Percentiles rank a stretch among this genome's conserved stretches.
Evolutionary conservation across 2,888 invertebrate species (phyloP).

Genomic region (Masnerella sp.): DNA sequence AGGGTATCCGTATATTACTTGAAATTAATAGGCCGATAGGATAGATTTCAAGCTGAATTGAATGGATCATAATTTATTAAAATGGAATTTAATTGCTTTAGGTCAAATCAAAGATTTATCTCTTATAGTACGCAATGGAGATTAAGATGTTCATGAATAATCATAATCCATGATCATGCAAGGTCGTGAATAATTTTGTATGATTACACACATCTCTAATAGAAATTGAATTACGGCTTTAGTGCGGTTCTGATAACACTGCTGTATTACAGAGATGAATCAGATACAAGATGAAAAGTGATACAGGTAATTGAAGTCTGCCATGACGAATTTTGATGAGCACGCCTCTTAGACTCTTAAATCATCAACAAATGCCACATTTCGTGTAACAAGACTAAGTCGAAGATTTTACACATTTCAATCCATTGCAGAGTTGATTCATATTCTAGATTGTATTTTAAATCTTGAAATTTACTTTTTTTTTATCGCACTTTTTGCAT

Average conservation of each 20-base stretch:
- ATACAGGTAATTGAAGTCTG: constrained; percentile 7
- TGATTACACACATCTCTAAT: constrained; percentile 51
- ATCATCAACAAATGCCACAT: too few relatives aligned
- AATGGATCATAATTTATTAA: constrained; percentile 36
- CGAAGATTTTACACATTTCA: too few relatives aligned
- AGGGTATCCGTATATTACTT: neutral
- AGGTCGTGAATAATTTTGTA: constrained; percentile 52
- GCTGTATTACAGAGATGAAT: constrained; percentile 25
- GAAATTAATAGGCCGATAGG: constrained; percentile 7
- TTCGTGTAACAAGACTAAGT: too few relatives aligned
- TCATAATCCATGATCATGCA: constrained; percentile 50
- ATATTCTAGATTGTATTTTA: too few relatives aligned
- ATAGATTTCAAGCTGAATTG: constrained; percentile 18
- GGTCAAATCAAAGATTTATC: constrained; percentile 49
- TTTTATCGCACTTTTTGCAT: too few relatives aligned
- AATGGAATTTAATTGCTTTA: constrained; percentile 41
- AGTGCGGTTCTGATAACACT: constrained; percentile 35
- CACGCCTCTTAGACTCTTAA: too few relatives aligned
- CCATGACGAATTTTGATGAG: constrained; percentile 3
- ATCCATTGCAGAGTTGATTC: too few relatives aligned
- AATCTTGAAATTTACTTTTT: too few relatives aligned
- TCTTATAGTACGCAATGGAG: constrained; percentile 44
- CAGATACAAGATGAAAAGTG: constrained; percentile 18
- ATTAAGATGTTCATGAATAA: constrained; percentile 57
- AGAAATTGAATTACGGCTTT: constrained; percentile 52